Evolutionary conservation across 2,113 vertebrate species (phyloP), one percentile per base, ranked within the genome.

Genomic region (Recurvirostra avosetta): DNA sequence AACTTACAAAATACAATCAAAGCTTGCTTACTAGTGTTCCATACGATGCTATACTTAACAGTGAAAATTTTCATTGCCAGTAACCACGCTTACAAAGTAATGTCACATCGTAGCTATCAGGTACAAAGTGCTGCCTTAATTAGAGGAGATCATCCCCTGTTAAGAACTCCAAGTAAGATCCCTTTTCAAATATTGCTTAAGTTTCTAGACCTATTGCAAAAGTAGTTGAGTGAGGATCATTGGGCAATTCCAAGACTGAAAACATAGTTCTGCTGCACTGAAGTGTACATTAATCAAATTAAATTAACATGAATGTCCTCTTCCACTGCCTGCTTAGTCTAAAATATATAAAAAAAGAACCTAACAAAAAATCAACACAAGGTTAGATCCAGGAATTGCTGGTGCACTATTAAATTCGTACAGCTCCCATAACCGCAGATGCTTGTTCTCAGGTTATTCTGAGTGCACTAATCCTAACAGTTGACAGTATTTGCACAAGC

Each of bases 111-210:
- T 21, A 77, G 55, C 41, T 66, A 73, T 10, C 4, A 8, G 40
- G 18, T 13, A 90, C n/a, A 47, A 87, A 90, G 15, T 8, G 6
- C 30, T 67, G 12, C 34, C 59, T 45, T 63, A 77, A 77, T 47
- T 71, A 74, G 13, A 59, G 11, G 41, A 77, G 18, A 50, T 0
- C 12, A 19, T 9, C 1, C 8, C 15, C 19, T 36, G 3, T n/a
- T 71, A 71, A 89, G 38, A 70, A 66, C 9, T 62, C 11, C 27
- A 92, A 66, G 50, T n/a, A 66, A 73, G 12, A 20, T 47, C 13
- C 12, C 25, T 67, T 84, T 84, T 71, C 38, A 87, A 91, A 81
- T 21, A 90, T 12, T 45, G 22, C 38, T 84, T 62, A 29, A 58
- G 82, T 85, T 85, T 90, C 17, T 16, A 90, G 41, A 59, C 15